Conservation (phyloP, 2,888 invertebrate genomes). For the Odontothrips loti region DNA sequence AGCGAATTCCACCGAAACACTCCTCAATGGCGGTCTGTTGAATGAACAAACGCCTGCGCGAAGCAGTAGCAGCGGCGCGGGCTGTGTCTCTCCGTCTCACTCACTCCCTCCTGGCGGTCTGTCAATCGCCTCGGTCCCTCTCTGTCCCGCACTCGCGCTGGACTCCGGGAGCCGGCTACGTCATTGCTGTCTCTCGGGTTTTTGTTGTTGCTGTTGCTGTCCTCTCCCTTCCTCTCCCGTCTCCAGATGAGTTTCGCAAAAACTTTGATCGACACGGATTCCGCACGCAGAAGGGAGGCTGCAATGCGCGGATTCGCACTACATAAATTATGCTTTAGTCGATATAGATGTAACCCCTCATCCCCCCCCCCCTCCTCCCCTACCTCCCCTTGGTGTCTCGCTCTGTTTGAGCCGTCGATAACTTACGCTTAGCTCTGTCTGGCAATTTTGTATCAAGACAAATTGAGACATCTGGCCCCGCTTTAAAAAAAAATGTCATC, state of each 20-base stretch:
- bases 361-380: background rate
- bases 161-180: too few species aligned
- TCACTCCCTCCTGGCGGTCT: background rate
- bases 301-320: constrained; percentile 6
- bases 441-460: background rate
- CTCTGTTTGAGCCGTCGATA: constrained; percentile 14
- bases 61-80: background rate
- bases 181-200: too few species aligned
- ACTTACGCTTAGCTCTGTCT: constrained; percentile 6
- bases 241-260: background rate
- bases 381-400: background rate
- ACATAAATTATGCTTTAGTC: constrained; percentile 23
- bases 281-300: background rate
- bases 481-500: too few species aligned
- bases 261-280: constrained; percentile 19
- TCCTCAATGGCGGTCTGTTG: constrained; percentile 1
- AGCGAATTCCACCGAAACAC: constrained; percentile 3
- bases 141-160: background rate
- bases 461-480: background rate
- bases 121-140: background rate
- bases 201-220: background rate
- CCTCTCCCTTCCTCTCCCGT: background rate
- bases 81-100: background rate
- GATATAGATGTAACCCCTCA: background rate
- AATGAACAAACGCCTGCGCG: background rate